A percentile compares a stretch with the other conserved stretches of the same genome.
phyloP scores from a whole-genome alignment of 2,888 invertebrate species.

The Pecten maximus region DNA sequence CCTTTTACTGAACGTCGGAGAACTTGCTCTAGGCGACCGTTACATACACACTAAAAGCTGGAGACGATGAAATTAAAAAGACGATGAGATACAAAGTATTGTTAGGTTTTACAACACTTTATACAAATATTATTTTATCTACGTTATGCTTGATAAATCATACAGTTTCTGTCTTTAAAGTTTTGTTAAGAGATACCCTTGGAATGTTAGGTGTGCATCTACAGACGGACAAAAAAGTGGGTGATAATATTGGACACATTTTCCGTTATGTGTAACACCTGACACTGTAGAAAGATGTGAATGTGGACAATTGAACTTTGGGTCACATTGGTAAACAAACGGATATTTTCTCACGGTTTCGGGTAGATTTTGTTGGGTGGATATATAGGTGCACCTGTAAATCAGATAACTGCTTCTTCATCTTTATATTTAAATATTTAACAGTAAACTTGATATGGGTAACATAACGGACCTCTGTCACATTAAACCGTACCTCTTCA shows the following conservation, averaged over 20 bases:
- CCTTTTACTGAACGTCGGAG: neutral
- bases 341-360: constrained; percentile 19
- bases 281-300: neutral
- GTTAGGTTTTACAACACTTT: neutral
- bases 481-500: neutral
- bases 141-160: constrained; percentile 2
- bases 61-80: neutral
- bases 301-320: neutral
- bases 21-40: constrained; percentile 5
- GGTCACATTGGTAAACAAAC: neutral
- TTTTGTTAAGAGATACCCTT: neutral
- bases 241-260: neutral
- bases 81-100: neutral
- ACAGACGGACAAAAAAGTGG: neutral
- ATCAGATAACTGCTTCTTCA: constrained; percentile 7
- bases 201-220: neutral
- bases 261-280: neutral
- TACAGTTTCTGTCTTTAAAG: neutral
- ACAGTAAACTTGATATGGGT: neutral
- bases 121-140: neutral
- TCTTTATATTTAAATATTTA: constrained; percentile 29
- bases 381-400: neutral
- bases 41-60: neutral
- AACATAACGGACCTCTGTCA: neutral
- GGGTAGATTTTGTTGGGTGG: neutral